phyloP scores from a whole-genome alignment of 1,140 invertebrate genomes.

The Polyergus mexicanus region DNA sequence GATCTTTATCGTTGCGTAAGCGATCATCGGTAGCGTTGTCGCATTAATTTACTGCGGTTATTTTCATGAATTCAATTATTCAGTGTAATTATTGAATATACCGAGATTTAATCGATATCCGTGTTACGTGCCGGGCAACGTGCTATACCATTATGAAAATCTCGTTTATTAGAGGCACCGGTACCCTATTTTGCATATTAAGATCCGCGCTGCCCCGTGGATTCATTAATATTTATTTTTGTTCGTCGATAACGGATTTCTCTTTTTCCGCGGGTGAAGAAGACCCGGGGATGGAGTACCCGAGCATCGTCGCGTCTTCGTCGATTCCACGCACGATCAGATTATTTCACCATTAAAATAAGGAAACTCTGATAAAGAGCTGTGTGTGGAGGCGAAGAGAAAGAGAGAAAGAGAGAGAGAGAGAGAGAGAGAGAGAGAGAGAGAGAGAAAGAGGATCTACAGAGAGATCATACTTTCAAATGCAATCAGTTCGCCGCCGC shows the following conservation, averaged over 20 bases:
- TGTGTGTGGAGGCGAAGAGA: not conserved
- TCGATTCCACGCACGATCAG: conserved; percentile 48
- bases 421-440: conserved; percentile 10
- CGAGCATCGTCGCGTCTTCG: not conserved
- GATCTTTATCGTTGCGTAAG: conserved; percentile 62
- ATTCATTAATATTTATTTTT: conserved; percentile 60
- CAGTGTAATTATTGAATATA: conserved; percentile 61
- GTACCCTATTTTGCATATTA: conserved; percentile 62
- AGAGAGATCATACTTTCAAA: conserved; percentile 61
- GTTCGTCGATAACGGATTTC: conserved; percentile 45
- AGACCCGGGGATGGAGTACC: not conserved
- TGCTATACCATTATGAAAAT: conserved; percentile 37
- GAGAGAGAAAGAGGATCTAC: not conserved
- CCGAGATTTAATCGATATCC: conserved; percentile 62
- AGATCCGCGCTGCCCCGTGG: conserved; percentile 28
- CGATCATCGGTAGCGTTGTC: conserved; percentile 32
- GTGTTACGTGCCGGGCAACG: conserved; percentile 32
- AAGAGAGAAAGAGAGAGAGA: no score
- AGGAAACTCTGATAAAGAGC: conserved; percentile 41
- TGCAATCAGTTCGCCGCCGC: conserved; percentile 51
- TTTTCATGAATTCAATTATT: conserved; percentile 65
- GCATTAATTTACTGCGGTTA: conserved; percentile 56
- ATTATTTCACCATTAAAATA: conserved; percentile 62
- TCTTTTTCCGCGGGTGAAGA: not conserved
- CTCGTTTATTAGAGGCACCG: conserved; percentile 59